These are phyloP conservation scores for Ceratothoa steindachneri DNA, from an alignment of 2,888 invertebrate species.

Conservation along the genomic window DNA sequence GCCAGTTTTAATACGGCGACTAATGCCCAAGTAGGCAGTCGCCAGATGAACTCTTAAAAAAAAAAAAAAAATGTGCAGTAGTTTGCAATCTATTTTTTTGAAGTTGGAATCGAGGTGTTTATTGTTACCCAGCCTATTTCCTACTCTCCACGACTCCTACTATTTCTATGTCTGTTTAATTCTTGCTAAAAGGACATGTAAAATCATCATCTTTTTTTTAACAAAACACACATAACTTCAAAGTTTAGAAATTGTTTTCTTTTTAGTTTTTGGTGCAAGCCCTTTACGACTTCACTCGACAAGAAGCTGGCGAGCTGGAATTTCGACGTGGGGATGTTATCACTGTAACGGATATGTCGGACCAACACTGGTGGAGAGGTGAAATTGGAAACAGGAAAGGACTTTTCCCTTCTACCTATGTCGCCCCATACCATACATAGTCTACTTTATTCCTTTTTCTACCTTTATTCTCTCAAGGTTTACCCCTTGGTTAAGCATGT, in stretches of 20 bases:
- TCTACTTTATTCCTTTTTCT: too few relatives aligned
- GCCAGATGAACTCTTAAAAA: too few relatives aligned
- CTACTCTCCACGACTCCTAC: too few relatives aligned
- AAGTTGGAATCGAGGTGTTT: too few relatives aligned
- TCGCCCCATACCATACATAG: conserved; percentile 75
- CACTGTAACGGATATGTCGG: conserved; percentile 88
- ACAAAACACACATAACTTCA: not conserved
- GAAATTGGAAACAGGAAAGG: conserved; percentile 92
- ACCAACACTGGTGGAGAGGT: conserved; percentile 88
- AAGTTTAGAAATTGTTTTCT: conserved; percentile 15
- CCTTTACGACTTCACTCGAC: conserved; percentile 95
- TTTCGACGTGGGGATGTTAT: conserved; percentile 97
- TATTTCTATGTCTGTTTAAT: not conserved
- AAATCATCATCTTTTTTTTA: not conserved
- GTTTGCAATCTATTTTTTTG: too few relatives aligned
- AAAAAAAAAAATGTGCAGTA: too few relatives aligned
- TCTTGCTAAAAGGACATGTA: not conserved
- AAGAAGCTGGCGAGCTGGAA: conserved; percentile 94
- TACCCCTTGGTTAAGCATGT: too few relatives aligned
- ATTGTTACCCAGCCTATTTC: too few relatives aligned
- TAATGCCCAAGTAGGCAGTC: too few relatives aligned
- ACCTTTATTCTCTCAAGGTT: too few relatives aligned
- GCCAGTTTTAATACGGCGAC: too few relatives aligned
- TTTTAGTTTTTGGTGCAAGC: conserved; percentile 90
- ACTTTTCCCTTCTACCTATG: conserved; percentile 97